Base-by-base conservation (phyloP, 2,888 invertebrate genomes). In the Limenitis camilla region DNA sequence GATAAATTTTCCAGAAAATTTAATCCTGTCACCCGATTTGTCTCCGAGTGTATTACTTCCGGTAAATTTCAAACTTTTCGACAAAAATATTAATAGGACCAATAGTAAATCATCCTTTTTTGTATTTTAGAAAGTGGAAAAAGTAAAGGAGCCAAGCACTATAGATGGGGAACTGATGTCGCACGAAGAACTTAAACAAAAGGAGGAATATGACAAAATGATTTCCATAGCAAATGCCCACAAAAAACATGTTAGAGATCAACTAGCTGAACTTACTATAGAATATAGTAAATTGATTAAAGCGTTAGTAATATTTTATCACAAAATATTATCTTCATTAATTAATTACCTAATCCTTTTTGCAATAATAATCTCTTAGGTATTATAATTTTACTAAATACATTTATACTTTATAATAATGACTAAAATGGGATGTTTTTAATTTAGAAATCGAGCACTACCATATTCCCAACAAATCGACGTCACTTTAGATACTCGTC, bases 181-280 rank as follows among this genome's bases (percentile, higher is more conserved):
- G 0, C 88, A 88, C 45, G 94, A 95, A 69, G 90, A 94, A 69
- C 86, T 90, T 5, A 92, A 93, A 65, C 90, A 91, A 40, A 90
- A 91, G 66, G 90, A 89, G 7, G 93, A 94, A 69, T 79, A 88
- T 44, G 90, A 92, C 59, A 87, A 90, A 64, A 88, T 91, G 70
- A 83, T 89, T 74, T 78, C 88, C n/a, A 78, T 90, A 7, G 91
- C 92, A 0, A 90, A 91, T 58, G 89, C 90, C 1, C 91, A 91
- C 61, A 93, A 92, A 66, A 87, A 89, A 38, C 78, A 87, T 56
- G 89, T 91, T 10, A 76, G 90, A 30, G 78, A 83, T 42, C 82
- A 89, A 51, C 74, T 94, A 28, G 77, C 78, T 1, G 72, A 76
- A 6, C 76, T 93, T 3, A 89, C 89, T 35, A 75, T 82, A n/a